Conservation (phyloP, 2,888 invertebrate genomes). For the Coenonympha arcania region DNA sequence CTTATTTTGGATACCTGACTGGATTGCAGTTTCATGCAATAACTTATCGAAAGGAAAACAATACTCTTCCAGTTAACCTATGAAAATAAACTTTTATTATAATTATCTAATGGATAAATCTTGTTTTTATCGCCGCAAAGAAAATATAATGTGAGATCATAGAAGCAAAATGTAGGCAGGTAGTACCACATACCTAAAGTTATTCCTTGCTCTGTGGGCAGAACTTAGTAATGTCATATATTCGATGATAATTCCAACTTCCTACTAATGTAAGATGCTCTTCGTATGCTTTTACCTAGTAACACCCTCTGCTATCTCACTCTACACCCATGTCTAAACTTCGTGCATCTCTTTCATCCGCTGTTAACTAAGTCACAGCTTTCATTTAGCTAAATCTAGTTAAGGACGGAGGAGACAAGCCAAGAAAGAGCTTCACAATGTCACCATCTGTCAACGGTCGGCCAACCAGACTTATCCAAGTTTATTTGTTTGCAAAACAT, state of each 20-base stretch:
- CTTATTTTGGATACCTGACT: no score
- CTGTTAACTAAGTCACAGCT: slow-evolving; percentile 42
- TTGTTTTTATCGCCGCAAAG: neutral
- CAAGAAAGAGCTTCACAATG: slow-evolving; percentile 54
- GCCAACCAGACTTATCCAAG: slow-evolving; percentile 41
- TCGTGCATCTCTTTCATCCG: slow-evolving; percentile 21
- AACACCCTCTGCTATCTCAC: slow-evolving; percentile 2
- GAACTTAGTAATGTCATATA: neutral
- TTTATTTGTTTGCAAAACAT: slow-evolving; percentile 9
- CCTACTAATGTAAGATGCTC: neutral
- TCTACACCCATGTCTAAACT: neutral
- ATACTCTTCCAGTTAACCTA: no score
- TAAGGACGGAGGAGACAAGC: slow-evolving; percentile 56
- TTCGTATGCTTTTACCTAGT: neutral
- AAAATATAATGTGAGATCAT: neutral
- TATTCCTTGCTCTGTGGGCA: no score
- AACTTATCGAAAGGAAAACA: no score
- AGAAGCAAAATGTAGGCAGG: neutral
- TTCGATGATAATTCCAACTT: no score
- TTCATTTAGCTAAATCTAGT: slow-evolving; percentile 60
- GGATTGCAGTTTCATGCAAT: no score
- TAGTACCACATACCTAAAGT: no score
- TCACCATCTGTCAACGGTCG: slow-evolving; percentile 59
- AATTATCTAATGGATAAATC: no score
- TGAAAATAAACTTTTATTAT: no score